Percentiles rank a stretch among this genome's conserved stretches.
phyloP scores from a whole-genome alignment of 2,888 invertebrate species.

The Crepidodera aurea region DNA sequence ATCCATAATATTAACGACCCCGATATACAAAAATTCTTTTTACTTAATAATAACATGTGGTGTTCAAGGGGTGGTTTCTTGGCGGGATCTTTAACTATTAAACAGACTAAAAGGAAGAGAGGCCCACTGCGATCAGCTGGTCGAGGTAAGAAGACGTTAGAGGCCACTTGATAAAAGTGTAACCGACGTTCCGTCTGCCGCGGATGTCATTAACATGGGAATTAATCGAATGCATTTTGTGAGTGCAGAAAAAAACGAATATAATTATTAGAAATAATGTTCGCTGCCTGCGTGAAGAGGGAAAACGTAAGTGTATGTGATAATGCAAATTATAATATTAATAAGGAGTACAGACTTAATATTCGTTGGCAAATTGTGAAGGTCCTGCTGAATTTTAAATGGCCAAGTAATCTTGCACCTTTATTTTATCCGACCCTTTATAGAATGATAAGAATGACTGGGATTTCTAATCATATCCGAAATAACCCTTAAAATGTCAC shows the following conservation, averaged over 20 bases:
- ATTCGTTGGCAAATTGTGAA: no score
- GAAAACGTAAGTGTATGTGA: background rate
- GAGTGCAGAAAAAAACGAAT: constrained; percentile 12
- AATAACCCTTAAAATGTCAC: no score
- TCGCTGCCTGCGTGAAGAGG: background rate
- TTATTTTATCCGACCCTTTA: no score
- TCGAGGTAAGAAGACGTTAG: constrained; percentile 43
- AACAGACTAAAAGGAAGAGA: constrained; percentile 30
- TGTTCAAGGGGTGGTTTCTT: constrained; percentile 45
- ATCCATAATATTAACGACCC: constrained; percentile 17
- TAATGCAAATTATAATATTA: no score
- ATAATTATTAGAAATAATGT: constrained; percentile 5
- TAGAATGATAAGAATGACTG: no score
- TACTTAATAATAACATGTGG: constrained; percentile 43
- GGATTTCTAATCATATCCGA: no score
- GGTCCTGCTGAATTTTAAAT: no score
- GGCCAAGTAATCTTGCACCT: no score
- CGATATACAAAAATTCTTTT: constrained; percentile 25
- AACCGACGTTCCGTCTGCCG: constrained; percentile 50
- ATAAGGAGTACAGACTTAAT: no score
- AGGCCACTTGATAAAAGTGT: constrained; percentile 20
- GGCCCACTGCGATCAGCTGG: constrained; percentile 45
- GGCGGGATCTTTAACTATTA: constrained; percentile 44
- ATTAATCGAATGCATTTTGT: constrained; percentile 22
- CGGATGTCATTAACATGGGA: constrained; percentile 52